A percentile compares a stretch with the other conserved stretches of the same genome.
Conservation (phyloP, 2,888 invertebrate species). For the Platerodrilus igneus region DNA sequence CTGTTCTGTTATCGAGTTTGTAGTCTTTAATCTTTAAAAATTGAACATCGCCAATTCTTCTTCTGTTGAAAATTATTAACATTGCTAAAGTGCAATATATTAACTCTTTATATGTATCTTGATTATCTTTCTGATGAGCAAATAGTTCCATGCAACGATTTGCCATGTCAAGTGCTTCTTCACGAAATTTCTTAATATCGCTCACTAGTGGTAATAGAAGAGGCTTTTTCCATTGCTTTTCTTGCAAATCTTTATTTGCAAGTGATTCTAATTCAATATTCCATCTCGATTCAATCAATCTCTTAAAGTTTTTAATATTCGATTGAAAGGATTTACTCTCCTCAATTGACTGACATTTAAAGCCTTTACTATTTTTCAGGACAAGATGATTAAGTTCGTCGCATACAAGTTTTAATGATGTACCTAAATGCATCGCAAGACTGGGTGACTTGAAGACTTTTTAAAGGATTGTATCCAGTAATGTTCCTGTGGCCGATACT, state of each 20-base stretch:
- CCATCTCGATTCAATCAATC: conserved; percentile 14
- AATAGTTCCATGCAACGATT: conserved; percentile 7
- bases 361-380: conserved; percentile 12
- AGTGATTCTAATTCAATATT: conserved; percentile 18
- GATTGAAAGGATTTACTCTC: conserved; percentile 2
- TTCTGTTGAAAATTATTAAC: conserved; percentile 19
- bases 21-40: conserved; percentile 26
- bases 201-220: conserved; percentile 17
- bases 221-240: conserved; percentile 22
- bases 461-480: conserved; percentile 18
- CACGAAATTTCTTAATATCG: conserved; percentile 18
- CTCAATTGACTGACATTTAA: conserved; percentile 7
- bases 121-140: conserved; percentile 3
- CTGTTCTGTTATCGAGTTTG: conserved; percentile 12
- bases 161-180: conserved; percentile 8
- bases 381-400: conserved; percentile 13
- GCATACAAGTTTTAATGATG: conserved; percentile 15
- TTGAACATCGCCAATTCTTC: conserved; percentile 20
- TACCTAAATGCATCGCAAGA: conserved; percentile 20
- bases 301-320: conserved; percentile 12
- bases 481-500: conserved; percentile 16
- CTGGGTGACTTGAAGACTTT: conserved; percentile 21
- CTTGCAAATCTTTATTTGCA: conserved; percentile 18
- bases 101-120: conserved; percentile 9
- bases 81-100: conserved; percentile 8